Evolutionary conservation across 1,140 invertebrate species (phyloP), one percentile per base, ranked within the genome.

Genomic region (Rhopalosiphum padi): DNA sequence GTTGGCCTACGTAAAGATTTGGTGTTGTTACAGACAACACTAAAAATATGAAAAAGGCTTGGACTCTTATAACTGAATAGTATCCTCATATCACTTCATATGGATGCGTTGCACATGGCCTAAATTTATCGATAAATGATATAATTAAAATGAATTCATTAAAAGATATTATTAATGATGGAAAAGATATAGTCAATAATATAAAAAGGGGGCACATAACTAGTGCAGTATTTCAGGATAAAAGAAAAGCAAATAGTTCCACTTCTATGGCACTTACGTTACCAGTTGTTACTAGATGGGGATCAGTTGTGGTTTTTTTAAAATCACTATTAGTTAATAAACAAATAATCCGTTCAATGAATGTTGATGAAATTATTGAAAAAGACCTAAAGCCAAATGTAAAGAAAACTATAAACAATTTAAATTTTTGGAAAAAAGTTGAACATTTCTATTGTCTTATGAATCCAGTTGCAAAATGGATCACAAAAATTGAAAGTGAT

Each of bases 1-100:
- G 89, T 94, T 93, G 94, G 94, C 22, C 91, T 94, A 43, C 91
- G 94, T n/a, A 95, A 95, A 93, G 94, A 94, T 87, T 94, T 87
- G 94, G 94, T 35, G 94, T 95, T 30, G 94, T 94, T 88, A 94
- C 94, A 22, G 94, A 95, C 86, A 95, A 94, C 93, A 94, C 94
- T 68, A 93, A 94, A 22, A 94, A 94, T 68, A 95, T 94, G 94
- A 94, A 94, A 94, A 94, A 93, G 94, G 93, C 94, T 15, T 53
- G 86, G 41, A n/a, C 1, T 77, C 1, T 83, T n/a, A 68, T 94
- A 68, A 23, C 37, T 48, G 83, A 85, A 46, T 91, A 94, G 77
- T 83, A 90, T 43, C 51, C 93, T 43, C 48, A 85, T 21, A 85
- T 94, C 21, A 85, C 89, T 22, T 82, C 68, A 25, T 94, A 94